Conservation (phyloP, 2,113 vertebrate genomes). For the Okapia johnstoni region DNA sequence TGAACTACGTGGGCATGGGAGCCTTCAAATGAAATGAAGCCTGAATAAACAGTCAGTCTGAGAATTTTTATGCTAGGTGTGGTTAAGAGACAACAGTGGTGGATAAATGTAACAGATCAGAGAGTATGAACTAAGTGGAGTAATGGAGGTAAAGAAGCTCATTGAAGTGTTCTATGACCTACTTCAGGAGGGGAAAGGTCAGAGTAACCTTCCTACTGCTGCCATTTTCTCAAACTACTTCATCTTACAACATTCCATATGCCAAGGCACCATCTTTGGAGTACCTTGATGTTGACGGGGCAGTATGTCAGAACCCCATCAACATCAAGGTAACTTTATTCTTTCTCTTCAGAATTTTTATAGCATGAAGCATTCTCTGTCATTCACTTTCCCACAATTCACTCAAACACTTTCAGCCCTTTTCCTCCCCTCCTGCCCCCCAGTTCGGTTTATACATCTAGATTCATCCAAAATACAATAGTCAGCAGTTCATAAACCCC, state of each 20-base stretch:
- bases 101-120: background rate
- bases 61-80: background rate
- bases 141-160: background rate
- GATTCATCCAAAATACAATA: background rate
- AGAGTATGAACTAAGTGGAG: background rate
- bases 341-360: background rate
- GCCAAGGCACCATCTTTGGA: background rate
- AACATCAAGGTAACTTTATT: background rate
- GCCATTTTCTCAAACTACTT: background rate
- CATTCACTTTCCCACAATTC: background rate
- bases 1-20: background rate
- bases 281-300: background rate
- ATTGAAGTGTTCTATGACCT: background rate
- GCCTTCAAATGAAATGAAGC: background rate
- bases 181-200: background rate
- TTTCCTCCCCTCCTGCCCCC: background rate
- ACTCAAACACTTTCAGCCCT: background rate
- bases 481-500: background rate
- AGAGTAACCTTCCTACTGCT: background rate
- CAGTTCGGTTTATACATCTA: background rate
- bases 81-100: background rate
- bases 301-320: background rate
- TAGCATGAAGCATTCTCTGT: background rate
- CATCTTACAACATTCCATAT: background rate
- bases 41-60: background rate